Percentiles rank a stretch among this genome's conserved stretches.
Conservation (phyloP, 2,797 vertebrate species). For the Melanotaenia pygmaea region DNA sequence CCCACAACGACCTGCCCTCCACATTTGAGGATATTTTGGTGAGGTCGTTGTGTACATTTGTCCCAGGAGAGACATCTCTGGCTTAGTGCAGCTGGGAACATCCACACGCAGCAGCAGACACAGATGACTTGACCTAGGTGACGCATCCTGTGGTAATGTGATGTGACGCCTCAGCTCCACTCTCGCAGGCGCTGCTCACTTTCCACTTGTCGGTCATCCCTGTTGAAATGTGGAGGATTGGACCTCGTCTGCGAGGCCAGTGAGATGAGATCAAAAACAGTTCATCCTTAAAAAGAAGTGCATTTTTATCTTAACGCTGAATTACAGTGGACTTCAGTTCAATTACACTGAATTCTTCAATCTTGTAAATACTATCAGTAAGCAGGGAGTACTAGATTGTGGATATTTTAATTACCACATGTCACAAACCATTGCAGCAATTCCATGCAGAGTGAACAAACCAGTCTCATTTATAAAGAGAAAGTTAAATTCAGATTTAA, state of each 20-base stretch:
- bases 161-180: constrained; percentile 58
- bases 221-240: constrained; percentile 46
- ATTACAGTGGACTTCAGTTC: background rate
- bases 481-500: constrained; percentile 24
- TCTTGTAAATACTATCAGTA: constrained; percentile 30
- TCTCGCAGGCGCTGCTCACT: constrained; percentile 33
- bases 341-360: constrained; percentile 26
- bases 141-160: constrained; percentile 62
- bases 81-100: constrained; percentile 46
- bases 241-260: constrained; percentile 39
- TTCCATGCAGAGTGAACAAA: constrained; percentile 13
- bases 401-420: constrained; percentile 16
- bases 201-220: constrained; percentile 44
- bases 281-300: constrained; percentile 25
- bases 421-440: constrained; percentile 11
- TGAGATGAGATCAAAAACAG: constrained; percentile 48
- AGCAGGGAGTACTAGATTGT: constrained; percentile 12
- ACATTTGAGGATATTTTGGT: constrained; percentile 44
- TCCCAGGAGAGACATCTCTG: constrained; percentile 46
- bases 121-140: constrained; percentile 63
- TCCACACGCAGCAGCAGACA: constrained; percentile 44
- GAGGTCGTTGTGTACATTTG: constrained; percentile 19
- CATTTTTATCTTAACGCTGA: constrained; percentile 11
- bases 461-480: constrained; percentile 17
- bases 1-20: constrained; percentile 13